Base-by-base conservation (phyloP, 1,140 invertebrate genomes). In the Fopius arisanus region DNA sequence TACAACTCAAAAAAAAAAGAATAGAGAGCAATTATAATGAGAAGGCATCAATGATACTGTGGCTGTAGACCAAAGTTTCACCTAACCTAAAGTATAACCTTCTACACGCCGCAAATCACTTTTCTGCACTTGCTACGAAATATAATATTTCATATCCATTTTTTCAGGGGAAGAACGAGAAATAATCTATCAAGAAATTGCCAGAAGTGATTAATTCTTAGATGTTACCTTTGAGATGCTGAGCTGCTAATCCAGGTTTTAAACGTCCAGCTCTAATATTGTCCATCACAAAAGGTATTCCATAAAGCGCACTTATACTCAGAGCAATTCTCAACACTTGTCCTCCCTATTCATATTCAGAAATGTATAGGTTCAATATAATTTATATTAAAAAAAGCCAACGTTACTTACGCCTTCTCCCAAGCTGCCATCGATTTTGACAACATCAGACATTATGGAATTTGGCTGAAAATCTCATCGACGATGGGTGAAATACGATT, bases 331-430 rank as follows among this genome's bases (percentile, higher is more conserved):
- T 90, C 23, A 97, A 88, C 75, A 97, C 94, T 89, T 98, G 96
- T 1, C 96, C 96, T 70, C 96, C 96, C 94, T 96, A 48, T 48
- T n/a, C n/a, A n/a, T n/a, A n/a, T n/a, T n/a, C n/a, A n/a, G n/a
- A n/a, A n/a, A n/a, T n/a, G n/a, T n/a, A n/a, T n/a, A n/a, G n/a
- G n/a, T n/a, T n/a, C n/a, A n/a, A n/a, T n/a, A n/a, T n/a, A n/a
- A n/a, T n/a, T n/a, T n/a, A n/a, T n/a, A n/a, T n/a, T n/a, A n/a
- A 54, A 54, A 54, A n/a, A 3, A 54, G 19, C 6, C 16, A 54
- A 54, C 73, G 43, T 59, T 70, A 83, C 84, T 88, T 89, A 92
- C 91, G 77, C 91, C 91, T 89, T 93, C 91, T 7, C 92, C 85
- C 26, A 91, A 76, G 79, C 90, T 91, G 28, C 92, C 92, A 86